These are phyloP conservation scores for Leucophenga varia DNA, from an alignment of 1,140 invertebrate species.

Conservation along the genomic window DNA sequence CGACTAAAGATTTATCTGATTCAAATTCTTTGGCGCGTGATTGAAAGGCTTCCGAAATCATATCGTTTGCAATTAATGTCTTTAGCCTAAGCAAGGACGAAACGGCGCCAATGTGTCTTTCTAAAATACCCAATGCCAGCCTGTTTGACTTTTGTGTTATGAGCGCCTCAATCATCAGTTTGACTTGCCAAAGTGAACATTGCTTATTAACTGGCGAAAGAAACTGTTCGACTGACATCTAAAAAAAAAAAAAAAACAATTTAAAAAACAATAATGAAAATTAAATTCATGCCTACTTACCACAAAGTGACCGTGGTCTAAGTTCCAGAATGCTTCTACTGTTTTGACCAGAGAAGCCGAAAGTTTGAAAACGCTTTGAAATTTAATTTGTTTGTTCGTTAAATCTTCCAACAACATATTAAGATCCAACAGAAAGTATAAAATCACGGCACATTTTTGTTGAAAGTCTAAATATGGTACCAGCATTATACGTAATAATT, in stretches of 20 bases:
- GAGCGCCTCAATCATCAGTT: slow-evolving; percentile 31
- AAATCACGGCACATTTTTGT: slow-evolving; percentile 74
- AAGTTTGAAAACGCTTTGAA: slow-evolving; percentile 73
- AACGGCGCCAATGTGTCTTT: slow-evolving; percentile 18
- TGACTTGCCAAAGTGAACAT: slow-evolving; percentile 59
- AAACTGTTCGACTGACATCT: slow-evolving; percentile 61
- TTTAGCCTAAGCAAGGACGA: slow-evolving; percentile 21
- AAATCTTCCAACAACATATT: slow-evolving; percentile 63
- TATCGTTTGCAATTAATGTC: slow-evolving; percentile 37
- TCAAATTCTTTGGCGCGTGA: slow-evolving; percentile 28
- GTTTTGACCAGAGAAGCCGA: slow-evolving; percentile 71
- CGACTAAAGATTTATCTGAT: slow-evolving; percentile 24
- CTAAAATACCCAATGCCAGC: slow-evolving; percentile 29
- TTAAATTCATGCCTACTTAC: no score
- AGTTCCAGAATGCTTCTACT: slow-evolving; percentile 80
- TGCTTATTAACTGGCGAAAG: slow-evolving; percentile 50
- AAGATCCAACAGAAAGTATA: slow-evolving; percentile 82
- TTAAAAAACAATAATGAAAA: not conserved
- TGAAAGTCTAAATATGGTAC: slow-evolving; percentile 64
- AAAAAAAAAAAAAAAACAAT: slow-evolving; percentile 19
- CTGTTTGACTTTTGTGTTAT: slow-evolving; percentile 17
- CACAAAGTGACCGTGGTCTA: slow-evolving; percentile 77
- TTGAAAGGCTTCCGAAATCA: slow-evolving; percentile 43
- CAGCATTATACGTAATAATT: slow-evolving; percentile 73
- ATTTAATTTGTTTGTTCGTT: slow-evolving; percentile 60